Base-by-base conservation (phyloP, 2,888 invertebrate genomes). In the Xestia sexstrigata region DNA sequence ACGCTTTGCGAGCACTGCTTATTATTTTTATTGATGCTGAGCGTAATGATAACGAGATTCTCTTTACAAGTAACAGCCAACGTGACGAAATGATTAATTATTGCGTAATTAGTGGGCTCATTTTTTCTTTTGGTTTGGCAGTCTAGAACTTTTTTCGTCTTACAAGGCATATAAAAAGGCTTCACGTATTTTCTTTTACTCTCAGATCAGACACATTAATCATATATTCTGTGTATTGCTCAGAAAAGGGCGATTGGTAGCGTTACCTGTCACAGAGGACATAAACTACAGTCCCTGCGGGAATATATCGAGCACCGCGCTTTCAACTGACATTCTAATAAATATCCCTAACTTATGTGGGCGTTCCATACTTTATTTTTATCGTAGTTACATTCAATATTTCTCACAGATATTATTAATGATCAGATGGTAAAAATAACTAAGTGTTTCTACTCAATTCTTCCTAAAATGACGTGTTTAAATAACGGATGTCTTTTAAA, bases 251-350 rank as follows among this genome's bases (percentile, higher is more conserved):
- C 84, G 76, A 80, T 87, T 67, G 75, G 74, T 75, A 79, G 75
- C 79, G 73, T 73, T 87, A 87, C 83, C 87, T 87, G 87, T 79
- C 86, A 85, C 76, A 78, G 68, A 60, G 71, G 77, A 79, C 83
- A 79, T 85, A 87, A 79, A 83, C 81, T 78, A 83, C 72, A 82
- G 79, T 78, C 87, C 87, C 79, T 75, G 35, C 9, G 76, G 86
- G 78, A 76, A 84, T 80, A 86, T 86, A 87, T 84, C 75, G 87
- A 72, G 75, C 66, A 72, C 73, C 69, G 67, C 75, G 72, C 74
- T 77, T 86, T 86, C 75, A 30, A 79, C 78, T 84, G 87, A 82
- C 88, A 76, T 80, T 72, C 79, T 74, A 82, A 87, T 87, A 87
- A 87, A 86, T 86, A 86, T 74, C 62, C 58, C 39, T 73, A 76